Conservation (phyloP, 2,113 vertebrate genomes). For the Jacana jacana region DNA sequence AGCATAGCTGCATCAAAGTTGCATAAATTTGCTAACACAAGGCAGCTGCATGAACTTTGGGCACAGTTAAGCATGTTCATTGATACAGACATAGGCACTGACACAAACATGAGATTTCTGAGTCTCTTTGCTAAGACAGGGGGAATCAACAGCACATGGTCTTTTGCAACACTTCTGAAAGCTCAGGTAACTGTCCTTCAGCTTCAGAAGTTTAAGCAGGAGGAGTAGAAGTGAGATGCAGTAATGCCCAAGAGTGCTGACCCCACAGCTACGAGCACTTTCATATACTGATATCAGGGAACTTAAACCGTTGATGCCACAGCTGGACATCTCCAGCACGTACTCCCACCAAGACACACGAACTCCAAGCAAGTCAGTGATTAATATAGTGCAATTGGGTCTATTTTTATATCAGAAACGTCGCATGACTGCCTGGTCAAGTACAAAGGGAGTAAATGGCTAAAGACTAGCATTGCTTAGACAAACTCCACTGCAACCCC, state of each 20-base stretch:
- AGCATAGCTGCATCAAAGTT: neutral
- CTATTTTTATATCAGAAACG: neutral
- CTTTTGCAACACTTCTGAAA: neutral
- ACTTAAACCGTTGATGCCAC: neutral
- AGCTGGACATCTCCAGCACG: neutral
- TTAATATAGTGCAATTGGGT: neutral
- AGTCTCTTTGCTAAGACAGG: neutral
- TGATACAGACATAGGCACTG: neutral
- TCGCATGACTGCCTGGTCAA: neutral
- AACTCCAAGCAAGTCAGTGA: conserved; percentile 11
- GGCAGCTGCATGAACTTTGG: neutral
- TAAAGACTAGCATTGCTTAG: neutral
- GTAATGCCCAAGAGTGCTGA: neutral
- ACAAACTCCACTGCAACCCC: neutral
- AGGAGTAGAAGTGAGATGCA: neutral
- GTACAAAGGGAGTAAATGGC: neutral
- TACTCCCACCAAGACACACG: neutral
- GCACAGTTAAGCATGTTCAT: neutral
- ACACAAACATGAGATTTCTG: too few relatives aligned
- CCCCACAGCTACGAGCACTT: neutral
- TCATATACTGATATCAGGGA: neutral
- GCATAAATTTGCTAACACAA: neutral
- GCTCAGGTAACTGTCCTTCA: neutral
- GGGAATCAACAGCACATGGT: neutral
- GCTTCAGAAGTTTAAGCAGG: neutral